A percentile compares a stretch with the other conserved stretches of the same genome.
Conservation (phyloP, 2,113 vertebrate genomes). For the Microtus pennsylvanicus region DNA sequence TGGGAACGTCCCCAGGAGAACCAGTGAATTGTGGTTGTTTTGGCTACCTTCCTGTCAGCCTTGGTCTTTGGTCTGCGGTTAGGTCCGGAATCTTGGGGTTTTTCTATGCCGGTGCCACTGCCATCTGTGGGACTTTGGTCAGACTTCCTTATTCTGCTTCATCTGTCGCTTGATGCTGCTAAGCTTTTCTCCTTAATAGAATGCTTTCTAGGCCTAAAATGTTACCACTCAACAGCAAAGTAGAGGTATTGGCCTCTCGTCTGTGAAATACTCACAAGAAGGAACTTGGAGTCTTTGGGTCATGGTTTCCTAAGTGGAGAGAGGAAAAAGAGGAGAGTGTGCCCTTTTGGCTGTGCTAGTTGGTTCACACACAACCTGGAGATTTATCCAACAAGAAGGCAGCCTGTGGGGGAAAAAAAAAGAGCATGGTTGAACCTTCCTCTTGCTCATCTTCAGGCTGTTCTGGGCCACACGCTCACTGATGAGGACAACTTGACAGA, state of each 20-base stretch:
- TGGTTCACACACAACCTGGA: background rate
- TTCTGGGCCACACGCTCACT: background rate
- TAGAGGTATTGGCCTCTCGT: background rate
- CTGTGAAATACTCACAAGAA: background rate
- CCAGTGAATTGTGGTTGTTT: background rate
- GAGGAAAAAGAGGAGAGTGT: background rate
- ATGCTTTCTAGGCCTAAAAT: background rate
- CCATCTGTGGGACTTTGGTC: background rate
- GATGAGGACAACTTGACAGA: background rate
- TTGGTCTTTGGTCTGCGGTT: background rate
- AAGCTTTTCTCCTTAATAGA: background rate
- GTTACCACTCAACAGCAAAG: slow-evolving; percentile 26
- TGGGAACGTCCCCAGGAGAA: background rate
- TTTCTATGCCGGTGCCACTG: background rate
- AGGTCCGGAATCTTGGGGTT: background rate
- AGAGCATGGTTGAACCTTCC: background rate
- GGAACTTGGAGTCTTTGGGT: background rate
- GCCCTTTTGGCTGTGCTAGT: background rate
- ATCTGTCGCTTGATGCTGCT: background rate
- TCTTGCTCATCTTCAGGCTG: background rate
- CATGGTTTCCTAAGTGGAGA: background rate
- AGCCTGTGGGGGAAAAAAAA: background rate
- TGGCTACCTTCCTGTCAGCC: background rate
- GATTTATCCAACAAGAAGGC: rapidly evolving
- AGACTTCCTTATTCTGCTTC: background rate